Conservation (phyloP, 30 jellyfish, hydroid and myxozoan genomes). For the Chrysaora quinquecirrha region DNA sequence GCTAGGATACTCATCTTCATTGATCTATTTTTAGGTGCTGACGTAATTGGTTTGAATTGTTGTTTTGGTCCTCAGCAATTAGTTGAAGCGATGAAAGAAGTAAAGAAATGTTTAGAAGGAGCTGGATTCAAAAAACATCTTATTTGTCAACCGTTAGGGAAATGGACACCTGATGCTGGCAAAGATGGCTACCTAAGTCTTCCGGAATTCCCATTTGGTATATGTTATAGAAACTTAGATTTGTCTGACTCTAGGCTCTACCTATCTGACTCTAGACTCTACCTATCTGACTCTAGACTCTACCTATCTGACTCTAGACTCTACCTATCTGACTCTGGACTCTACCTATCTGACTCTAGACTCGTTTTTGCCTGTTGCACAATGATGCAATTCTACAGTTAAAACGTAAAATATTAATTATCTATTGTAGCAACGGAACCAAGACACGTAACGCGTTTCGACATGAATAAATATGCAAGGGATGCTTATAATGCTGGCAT, state of each 20-base stretch:
- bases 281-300: no score
- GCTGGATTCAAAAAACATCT: conserved; percentile 44
- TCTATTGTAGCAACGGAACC: conserved; percentile 68
- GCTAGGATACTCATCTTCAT: no score
- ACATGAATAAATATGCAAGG: conserved; percentile 50
- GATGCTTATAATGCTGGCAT: conserved; percentile 66
- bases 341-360: no score
- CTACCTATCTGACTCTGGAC: no score
- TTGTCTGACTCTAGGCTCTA: no score
- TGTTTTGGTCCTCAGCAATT: conserved; percentile 41
- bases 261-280: no score
- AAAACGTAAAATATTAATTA: no score
- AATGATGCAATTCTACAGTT: no score
- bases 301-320: no score
- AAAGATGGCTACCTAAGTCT: conserved; percentile 37
- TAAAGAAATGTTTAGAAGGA: conserved; percentile 28
- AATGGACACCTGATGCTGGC: conserved; percentile 58
- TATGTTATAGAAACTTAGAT: background rate
- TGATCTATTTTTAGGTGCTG: conserved; percentile 57
- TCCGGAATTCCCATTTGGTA: conserved; percentile 66
- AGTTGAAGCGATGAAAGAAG: background rate
- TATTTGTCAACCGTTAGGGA: conserved; percentile 52
- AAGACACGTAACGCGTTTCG: conserved; percentile 48
- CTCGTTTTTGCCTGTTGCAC: no score
- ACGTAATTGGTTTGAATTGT: conserved; percentile 60